phyloP scores from a whole-genome alignment of 2,888 invertebrate genomes.

The Chouioia cunea region DNA sequence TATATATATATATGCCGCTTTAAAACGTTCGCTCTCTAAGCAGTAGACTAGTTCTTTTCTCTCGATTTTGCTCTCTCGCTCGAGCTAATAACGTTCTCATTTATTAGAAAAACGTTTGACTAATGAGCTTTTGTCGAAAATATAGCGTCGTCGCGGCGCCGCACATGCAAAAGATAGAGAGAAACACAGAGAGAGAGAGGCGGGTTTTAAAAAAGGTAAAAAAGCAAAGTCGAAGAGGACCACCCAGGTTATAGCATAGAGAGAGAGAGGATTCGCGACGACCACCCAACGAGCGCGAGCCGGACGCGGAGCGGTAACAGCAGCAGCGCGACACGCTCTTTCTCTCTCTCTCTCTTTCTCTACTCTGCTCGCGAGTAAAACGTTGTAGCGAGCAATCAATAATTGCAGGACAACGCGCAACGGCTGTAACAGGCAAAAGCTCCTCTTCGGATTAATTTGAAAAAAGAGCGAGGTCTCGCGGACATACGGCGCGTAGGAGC shows the following conservation, averaged over 20 bases:
- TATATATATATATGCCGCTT: too few species aligned
- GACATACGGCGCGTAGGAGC: too few species aligned
- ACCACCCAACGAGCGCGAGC: conserved; percentile 47
- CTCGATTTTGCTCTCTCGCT: conserved; percentile 51
- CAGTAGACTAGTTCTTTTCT: not conserved
- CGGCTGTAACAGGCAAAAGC: not conserved
- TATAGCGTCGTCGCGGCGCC: too few species aligned
- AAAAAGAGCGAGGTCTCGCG: conserved; percentile 38
- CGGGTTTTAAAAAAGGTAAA: conserved; percentile 14
- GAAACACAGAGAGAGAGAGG: too few species aligned
- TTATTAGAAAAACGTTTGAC: conserved; percentile 27
- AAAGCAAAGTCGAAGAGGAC: too few species aligned
- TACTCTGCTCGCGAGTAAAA: conserved; percentile 30
- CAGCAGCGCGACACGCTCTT: conserved; percentile 30
- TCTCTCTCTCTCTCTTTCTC: conserved; percentile 13
- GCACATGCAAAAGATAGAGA: too few species aligned
- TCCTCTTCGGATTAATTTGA: conserved; percentile 46
- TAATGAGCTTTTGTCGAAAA: conserved; percentile 13
- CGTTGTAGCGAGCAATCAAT: conserved; percentile 43
- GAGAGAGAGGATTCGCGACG: conserved; percentile 49
- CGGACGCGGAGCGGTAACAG: too few species aligned
- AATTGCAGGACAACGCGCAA: conserved; percentile 46
- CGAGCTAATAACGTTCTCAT: conserved; percentile 51
- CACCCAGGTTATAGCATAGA: conserved; percentile 49
- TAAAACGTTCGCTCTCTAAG: conserved; percentile 20